Evolutionary conservation across 2,888 invertebrate species (phyloP), one percentile per base, ranked within the genome.

Genomic region (Prionchulus punctatus): DNA sequence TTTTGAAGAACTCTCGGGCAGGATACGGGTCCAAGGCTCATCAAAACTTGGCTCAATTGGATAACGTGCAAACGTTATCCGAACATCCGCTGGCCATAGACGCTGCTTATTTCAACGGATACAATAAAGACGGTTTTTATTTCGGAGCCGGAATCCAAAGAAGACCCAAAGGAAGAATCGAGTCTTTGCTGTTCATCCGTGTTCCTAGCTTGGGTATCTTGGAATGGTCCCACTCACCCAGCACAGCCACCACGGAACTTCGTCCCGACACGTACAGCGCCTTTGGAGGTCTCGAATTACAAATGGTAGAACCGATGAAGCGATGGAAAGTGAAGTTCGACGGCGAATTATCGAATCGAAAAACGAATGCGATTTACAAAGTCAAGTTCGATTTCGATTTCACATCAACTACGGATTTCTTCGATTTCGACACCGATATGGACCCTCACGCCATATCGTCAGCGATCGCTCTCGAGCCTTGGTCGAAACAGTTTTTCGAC

Each of bases 101-200:
- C 70, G 84, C 84, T 2, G 81, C 84, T 1, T 85, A 84, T 70
- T 83, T 85, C 71, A 82, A 84, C 71, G 82, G 80, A 0, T 78
- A 78, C 30, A 80, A 79, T 60, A 71, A 73, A 53, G 76, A 78
- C 18, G 85, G 83, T 0, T 74, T 79, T 43, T 84, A 81, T 65
- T 71, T 84, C 30, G 79, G 81, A 63, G 76, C 79, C 0, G 83
- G 83, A 0, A 77, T 79, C 61, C 83, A 83, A 66, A 70, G 82
- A 18, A 73, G 83, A 2, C 72, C 79, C 61, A 81, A 80, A 2
- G 78, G 82, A 63, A 36, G 36, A 18, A 77, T 81, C 52, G 82
- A 82, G 65, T n/a, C 48, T 53, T 27, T 65, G 56, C 63, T 66
- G 47, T 60, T 62, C 43, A 62, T 68, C 7, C 62, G 82, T 80